These are phyloP conservation scores for Cnemophilus loriae DNA, from an alignment of 2,113 vertebrate genomes.

Conservation along the genomic window DNA sequence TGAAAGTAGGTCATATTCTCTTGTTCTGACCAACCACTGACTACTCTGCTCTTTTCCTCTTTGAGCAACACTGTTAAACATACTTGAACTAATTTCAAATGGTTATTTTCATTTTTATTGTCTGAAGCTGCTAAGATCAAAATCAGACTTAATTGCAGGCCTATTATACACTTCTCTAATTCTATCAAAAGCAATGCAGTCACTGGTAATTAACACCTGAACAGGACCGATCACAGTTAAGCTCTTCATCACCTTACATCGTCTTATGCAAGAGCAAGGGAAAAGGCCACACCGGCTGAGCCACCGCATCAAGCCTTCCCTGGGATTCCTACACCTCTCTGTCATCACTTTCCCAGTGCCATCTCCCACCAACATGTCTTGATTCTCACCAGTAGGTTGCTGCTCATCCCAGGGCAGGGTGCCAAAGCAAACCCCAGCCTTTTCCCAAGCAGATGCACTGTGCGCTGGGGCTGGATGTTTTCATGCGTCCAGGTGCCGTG, in stretches of 20 bases:
- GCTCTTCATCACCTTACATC: background rate
- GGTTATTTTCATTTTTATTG: background rate
- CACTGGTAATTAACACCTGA: slow-evolving; percentile 8
- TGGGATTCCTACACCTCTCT: slow-evolving; percentile 5
- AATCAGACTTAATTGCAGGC: slow-evolving; percentile 16
- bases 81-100: background rate
- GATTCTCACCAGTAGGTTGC: background rate
- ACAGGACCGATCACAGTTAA: background rate
- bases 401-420: background rate
- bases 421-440: background rate
- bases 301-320: background rate
- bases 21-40: background rate
- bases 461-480: background rate
- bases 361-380: background rate
- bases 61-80: background rate
- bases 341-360: background rate
- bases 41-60: background rate
- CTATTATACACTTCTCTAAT: background rate
- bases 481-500: rapidly evolving
- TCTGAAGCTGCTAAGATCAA: slow-evolving; percentile 36
- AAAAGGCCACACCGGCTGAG: background rate
- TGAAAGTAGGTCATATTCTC: background rate
- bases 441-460: background rate
- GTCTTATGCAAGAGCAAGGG: background rate
- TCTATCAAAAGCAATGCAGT: background rate